Percentiles rank a stretch among this genome's conserved stretches.
Evolutionary conservation across 2,113 vertebrate genomes (phyloP).

Genomic region (Neotoma lepida): DNA sequence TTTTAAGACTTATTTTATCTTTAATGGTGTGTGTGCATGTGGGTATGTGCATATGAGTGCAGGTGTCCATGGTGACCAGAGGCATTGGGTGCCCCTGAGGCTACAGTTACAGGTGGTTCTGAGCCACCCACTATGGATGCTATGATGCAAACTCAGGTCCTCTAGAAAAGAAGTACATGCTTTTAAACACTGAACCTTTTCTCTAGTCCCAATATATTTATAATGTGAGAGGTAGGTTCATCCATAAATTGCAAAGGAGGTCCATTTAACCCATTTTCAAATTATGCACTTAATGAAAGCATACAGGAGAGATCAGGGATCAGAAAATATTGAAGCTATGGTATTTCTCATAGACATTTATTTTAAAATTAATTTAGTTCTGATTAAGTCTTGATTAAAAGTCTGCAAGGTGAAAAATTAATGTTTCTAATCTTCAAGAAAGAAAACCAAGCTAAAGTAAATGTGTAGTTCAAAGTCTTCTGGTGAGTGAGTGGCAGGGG

Average conservation of each 20-base stretch:
- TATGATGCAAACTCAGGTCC: neutral
- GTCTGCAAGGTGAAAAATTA: neutral
- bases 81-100: neutral
- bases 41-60: too few species aligned
- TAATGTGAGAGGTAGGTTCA: neutral
- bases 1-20: neutral
- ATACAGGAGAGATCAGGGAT: neutral
- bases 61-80: neutral
- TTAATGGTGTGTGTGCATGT: neutral
- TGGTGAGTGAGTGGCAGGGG: neutral
- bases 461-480: rapidly evolving
- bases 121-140: neutral
- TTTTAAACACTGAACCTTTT: neutral
- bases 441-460: neutral
- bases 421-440: neutral
- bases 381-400: neutral
- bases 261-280: neutral
- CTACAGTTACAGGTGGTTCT: neutral
- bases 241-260: neutral
- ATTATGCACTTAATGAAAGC: neutral
- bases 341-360: neutral
- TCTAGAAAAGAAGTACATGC: neutral
- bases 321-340: neutral
- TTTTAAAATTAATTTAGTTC: neutral
- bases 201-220: neutral